Conservation (phyloP, 2,888 invertebrate genomes). For the Hydrotaea diabolus region DNA sequence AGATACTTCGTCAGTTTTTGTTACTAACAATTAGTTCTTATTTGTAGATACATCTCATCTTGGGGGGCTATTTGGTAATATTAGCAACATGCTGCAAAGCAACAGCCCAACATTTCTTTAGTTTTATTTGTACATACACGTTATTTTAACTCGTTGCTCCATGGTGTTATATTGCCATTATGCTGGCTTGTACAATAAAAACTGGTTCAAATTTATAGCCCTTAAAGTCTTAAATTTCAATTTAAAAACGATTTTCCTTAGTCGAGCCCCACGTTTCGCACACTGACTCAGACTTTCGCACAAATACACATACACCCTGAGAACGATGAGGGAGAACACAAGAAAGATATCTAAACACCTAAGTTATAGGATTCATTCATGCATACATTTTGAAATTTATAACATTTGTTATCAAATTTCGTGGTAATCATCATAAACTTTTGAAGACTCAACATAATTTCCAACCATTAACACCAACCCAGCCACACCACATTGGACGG, state of each 20-base stretch:
- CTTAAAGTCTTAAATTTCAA: conserved; percentile 67
- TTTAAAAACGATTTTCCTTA: conserved; percentile 52
- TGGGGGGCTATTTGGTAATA: neutral
- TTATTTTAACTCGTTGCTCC: neutral
- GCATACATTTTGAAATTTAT: conserved; percentile 64
- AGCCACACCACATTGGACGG: conserved; percentile 13
- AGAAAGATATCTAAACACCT: conserved; percentile 34
- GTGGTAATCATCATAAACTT: conserved; percentile 70
- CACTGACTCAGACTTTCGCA: neutral
- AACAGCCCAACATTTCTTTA: conserved; percentile 9
- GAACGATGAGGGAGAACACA: neutral
- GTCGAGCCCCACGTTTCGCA: neutral
- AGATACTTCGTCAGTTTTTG: too few relatives aligned
- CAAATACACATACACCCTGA: neutral
- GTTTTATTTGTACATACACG: neutral
- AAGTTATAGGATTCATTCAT: conserved; percentile 41
- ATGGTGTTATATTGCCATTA: too few relatives aligned
- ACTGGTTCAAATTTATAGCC: conserved; percentile 67
- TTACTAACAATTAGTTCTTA: conserved; percentile 14
- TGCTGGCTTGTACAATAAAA: conserved; percentile 22
- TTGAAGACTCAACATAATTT: conserved; percentile 67
- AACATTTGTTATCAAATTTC: conserved; percentile 70
- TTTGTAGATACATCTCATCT: conserved; percentile 20
- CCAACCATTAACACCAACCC: conserved; percentile 62
- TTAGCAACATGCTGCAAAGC: conserved; percentile 31